Evolutionary conservation across 64 coral and sea anemone genomes (phyloP), one percentile per base, ranked within the genome.

Genomic region (Pachyseris speciosa): DNA sequence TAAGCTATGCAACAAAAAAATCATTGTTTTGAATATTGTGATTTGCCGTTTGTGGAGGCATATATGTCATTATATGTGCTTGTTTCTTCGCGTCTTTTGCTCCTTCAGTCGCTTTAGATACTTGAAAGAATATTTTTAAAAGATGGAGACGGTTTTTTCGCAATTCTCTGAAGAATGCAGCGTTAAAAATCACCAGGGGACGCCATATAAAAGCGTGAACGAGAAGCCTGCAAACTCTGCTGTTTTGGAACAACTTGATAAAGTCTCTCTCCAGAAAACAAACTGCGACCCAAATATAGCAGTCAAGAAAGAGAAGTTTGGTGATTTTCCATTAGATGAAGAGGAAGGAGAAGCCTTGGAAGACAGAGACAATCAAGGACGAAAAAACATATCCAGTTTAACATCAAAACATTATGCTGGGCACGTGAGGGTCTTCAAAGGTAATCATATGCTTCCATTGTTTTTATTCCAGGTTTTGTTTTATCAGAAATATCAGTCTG

Each of bases 401-500:
- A 53, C 49, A 9, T 79, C 75, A 57, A 79, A 17, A 57, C 50
- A 79, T 8, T 79, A 79, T 37, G 75, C 75, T 20, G 45, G 43
- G 29, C 73, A 90, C 51, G 88, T 90, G 5, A 71, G 88, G 16
- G 63, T 90, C 3, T 90, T 90, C 45, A 90, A 83, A 90, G 88
- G 88, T 90, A 83, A 34, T 6, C 17, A 27, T 25, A 7, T 67
- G n/a, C 31, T 33, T 4, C 7, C n/a, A 5, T 25, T 67, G 16
- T 67, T 4, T 17, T 67, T 6, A 33, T 25, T 33, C 64, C 64
- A 25, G 3, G 64, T 25, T 67, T 33, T 16, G 17, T 65, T 65
- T 65, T 65, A 25, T 65, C 61, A 65, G 5, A 65, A 22, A 25
- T 65, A 25, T 25, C 17, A 7, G 4, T 65, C 17, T 25, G 4